These are phyloP conservation scores for Loris lydekkerianus DNA, from an alignment of 2,797 vertebrate genomes.

Conservation along the genomic window DNA sequence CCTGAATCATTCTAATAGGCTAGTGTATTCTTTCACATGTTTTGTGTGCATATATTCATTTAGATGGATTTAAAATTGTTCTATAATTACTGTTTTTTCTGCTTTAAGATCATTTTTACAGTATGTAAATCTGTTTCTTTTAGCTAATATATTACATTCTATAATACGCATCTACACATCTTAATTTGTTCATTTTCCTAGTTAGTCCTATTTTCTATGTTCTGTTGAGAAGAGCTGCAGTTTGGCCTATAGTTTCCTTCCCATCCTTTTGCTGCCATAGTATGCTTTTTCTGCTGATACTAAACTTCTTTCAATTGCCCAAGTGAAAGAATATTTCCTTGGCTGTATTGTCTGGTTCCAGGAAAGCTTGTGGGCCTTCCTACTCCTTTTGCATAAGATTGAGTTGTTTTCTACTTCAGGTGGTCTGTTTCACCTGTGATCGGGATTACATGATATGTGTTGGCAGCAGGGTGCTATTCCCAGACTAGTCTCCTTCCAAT, in stretches of 20 bases:
- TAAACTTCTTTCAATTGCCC: conserved; percentile 23
- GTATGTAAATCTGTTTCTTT: not conserved
- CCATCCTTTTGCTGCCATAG: not conserved
- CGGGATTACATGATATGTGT: conserved; percentile 20
- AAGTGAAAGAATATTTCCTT: not conserved
- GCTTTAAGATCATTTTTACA: not conserved
- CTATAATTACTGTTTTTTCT: not conserved
- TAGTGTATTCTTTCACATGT: not conserved
- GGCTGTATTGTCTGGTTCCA: not conserved
- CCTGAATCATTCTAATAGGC: not conserved
- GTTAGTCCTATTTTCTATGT: not conserved
- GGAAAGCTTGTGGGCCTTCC: not conserved
- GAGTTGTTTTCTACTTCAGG: conserved; percentile 31
- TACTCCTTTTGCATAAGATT: conserved; percentile 48
- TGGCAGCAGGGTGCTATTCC: conserved; percentile 33
- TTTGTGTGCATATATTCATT: not conserved
- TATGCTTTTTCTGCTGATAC: conserved; percentile 15
- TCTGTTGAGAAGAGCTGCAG: conserved; percentile 5
- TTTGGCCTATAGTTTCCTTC: not conserved
- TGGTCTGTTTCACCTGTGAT: conserved; percentile 66
- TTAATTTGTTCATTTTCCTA: not conserved
- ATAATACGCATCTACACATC: not conserved
- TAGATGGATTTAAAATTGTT: not conserved
- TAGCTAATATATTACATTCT: not conserved
- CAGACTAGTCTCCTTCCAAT: conserved; percentile 61